Evolutionary conservation across 2,797 vertebrate genomes (phyloP).

Genomic region (Syngnathus rostellatus): DNA sequence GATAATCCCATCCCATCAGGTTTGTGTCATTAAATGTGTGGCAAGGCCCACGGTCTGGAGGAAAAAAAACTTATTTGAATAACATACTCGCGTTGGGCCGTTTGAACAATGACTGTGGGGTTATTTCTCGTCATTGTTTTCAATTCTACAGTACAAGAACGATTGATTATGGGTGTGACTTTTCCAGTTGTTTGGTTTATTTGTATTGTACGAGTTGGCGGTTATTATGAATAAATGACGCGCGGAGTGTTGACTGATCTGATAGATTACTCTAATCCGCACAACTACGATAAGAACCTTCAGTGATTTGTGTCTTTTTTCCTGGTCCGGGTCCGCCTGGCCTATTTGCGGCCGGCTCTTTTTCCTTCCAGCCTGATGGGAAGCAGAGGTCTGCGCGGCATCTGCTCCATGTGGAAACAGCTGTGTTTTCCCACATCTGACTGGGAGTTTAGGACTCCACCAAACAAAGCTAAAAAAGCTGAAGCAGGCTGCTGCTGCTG

Average conservation of each 20-base stretch:
- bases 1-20: conserved; percentile 1
- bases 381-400: conserved; percentile 55
- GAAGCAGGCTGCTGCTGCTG: no score
- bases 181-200: background rate
- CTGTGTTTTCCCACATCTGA: conserved; percentile 64
- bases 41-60: background rate
- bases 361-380: conserved; percentile 32
- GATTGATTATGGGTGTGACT: background rate
- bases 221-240: background rate
- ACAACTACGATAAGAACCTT: conserved; percentile 37
- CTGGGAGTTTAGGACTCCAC: conserved; percentile 50
- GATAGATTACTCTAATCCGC: conserved; percentile 25
- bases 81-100: background rate
- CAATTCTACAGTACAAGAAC: background rate
- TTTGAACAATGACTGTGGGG: background rate
- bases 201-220: background rate
- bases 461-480: conserved; percentile 47
- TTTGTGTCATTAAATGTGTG: conserved; percentile 2
- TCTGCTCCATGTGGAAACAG: conserved; percentile 69
- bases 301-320: conserved; percentile 44
- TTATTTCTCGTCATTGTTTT: background rate
- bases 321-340: conserved; percentile 37
- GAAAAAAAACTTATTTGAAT: background rate
- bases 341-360: conserved; percentile 42
- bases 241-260: background rate